Base-by-base conservation (phyloP, 1,140 invertebrate genomes). In the Pectinophora gossypiella region DNA sequence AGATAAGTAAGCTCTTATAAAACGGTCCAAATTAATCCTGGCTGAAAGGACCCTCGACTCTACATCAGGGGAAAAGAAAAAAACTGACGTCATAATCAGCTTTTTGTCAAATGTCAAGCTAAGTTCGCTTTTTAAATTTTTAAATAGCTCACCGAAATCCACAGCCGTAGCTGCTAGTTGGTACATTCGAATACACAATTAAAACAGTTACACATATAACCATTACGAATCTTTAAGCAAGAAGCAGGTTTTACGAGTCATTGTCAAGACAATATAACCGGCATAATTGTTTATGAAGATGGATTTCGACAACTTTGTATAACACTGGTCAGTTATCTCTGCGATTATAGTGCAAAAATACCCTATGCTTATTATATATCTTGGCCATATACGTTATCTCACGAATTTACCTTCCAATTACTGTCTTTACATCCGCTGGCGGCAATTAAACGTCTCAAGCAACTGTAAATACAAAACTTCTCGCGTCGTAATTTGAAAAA, bases 31-130 rank as follows among this genome's bases (percentile, higher is more conserved):
- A 82, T 85, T 87, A 87, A 87, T 87, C 84, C 84, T 64, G 65
- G 61, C 76, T 83, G 77, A 85, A 85, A 81, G 75, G 80, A 70
- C 71, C 70, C 70, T 61, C 62, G 22, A 44, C 55, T 51, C 44
- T 44, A 67, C 57, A 44, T 3, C 42, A 19, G 57, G 61, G 61
- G 64, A 70, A 70, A 68, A 55, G 48, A 70, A 76, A 78, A 83
- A 84, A 80, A 78, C 64, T 87, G 75, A 87, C 79, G 78, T 84
- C 78, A 82, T 87, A 85, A 87, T 85, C 84, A 87, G 81, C 84
- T 87, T 87, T 82, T 85, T 85, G 84, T 86, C 81, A 86, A 86
- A 82, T 63, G 79, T 83, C 81, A 86, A 78, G 69, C 68, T 70
- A 66, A 55, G 69, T 76, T 77, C 71, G 72, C 71, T 73, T 81